These are phyloP conservation scores for Ostrea edulis DNA, from an alignment of 1,140 invertebrate species.

Conservation along the genomic window DNA sequence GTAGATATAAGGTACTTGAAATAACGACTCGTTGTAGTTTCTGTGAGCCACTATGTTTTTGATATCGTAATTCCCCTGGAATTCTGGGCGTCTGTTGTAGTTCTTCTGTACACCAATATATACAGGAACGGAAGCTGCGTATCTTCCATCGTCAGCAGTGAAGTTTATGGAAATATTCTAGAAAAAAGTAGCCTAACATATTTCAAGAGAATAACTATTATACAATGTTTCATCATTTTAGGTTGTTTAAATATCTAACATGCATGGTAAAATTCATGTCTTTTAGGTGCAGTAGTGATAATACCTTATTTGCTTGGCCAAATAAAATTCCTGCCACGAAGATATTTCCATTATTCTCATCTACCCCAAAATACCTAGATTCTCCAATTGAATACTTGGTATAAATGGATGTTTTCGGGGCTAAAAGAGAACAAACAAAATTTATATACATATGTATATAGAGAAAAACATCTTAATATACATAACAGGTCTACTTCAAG, in stretches of 20 bases:
- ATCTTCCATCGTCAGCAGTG: conserved; percentile 36
- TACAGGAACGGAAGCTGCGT: neutral
- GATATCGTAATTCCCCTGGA: conserved; percentile 41
- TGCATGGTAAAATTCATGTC: no score
- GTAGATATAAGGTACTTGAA: conserved; percentile 27
- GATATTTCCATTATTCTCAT: conserved; percentile 11
- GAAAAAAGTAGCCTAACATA: neutral
- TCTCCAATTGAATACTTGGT: conserved; percentile 30
- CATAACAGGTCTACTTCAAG: no score
- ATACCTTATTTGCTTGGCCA: conserved; percentile 19
- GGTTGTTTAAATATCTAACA: no score
- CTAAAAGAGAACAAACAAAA: neutral
- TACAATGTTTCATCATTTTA: neutral
- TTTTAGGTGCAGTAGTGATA: neutral
- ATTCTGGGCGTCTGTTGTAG: conserved; percentile 3
- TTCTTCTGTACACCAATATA: neutral
- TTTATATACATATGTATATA: no score
- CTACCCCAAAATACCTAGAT: neutral
- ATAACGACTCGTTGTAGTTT: conserved; percentile 27
- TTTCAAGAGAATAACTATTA: neutral
- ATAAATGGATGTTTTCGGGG: neutral
- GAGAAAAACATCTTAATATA: no score
- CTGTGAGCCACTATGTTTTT: conserved; percentile 33
- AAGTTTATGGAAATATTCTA: conserved; percentile 12
- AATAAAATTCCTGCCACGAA: conserved; percentile 6